Evolutionary conservation across 2,888 invertebrate species (phyloP).

Genomic region (Bombylius discolor): DNA sequence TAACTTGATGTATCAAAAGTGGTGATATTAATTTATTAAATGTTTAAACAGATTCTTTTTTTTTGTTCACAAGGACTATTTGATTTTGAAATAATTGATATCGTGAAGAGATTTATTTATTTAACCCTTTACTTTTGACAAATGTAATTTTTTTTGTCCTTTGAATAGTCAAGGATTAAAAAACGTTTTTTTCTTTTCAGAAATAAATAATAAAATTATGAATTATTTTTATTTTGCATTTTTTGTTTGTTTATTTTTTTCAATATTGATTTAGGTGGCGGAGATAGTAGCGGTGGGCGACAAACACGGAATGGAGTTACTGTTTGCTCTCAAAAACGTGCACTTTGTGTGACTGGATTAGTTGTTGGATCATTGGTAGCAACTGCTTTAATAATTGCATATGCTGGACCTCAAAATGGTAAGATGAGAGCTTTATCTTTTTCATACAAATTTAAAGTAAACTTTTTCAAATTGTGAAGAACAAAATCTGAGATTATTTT

Average conservation of each 20-base stretch:
- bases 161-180: too few relatives aligned
- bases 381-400: slow-evolving; percentile 77
- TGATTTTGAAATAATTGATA: too few relatives aligned
- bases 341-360: slow-evolving; percentile 65
- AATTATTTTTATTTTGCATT: neutral
- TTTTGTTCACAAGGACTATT: too few relatives aligned
- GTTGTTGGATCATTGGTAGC: slow-evolving; percentile 69
- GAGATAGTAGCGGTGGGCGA: slow-evolving; percentile 35
- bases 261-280: slow-evolving; percentile 19
- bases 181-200: too few relatives aligned
- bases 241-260: slow-evolving; percentile 5
- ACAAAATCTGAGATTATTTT: too few relatives aligned
- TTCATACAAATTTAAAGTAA: slow-evolving; percentile 4
- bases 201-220: neutral
- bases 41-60: too few relatives aligned
- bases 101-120: too few relatives aligned
- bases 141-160: too few relatives aligned
- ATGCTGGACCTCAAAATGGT: slow-evolving; percentile 80
- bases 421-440: slow-evolving; percentile 23
- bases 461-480: too few relatives aligned
- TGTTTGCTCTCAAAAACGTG: slow-evolving; percentile 76
- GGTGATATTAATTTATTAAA: too few relatives aligned
- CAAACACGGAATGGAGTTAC: slow-evolving; percentile 51
- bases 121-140: too few relatives aligned
- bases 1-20: too few relatives aligned